phyloP scores from a whole-genome alignment of 2,797 vertebrate genomes.

The Cyclura pinguis region DNA sequence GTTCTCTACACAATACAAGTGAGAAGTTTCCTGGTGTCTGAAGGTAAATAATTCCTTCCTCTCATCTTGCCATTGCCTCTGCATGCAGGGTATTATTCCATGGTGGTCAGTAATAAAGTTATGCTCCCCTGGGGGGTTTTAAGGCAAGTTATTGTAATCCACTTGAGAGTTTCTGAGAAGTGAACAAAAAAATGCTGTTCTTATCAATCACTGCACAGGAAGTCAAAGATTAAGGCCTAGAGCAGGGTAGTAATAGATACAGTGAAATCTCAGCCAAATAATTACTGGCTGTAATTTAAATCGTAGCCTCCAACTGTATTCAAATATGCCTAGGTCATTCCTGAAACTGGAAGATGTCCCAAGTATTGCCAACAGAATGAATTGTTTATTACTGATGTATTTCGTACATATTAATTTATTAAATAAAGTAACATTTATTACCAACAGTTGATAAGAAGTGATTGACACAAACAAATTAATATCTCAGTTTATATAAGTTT shows the following conservation, averaged over 20 bases:
- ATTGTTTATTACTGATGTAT: conserved; percentile 1
- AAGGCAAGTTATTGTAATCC: conserved; percentile 50
- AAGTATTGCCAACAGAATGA: neutral
- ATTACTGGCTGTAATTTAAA: neutral
- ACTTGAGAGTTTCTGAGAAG: conserved; percentile 42
- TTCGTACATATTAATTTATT: neutral
- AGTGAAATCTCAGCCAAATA: conserved; percentile 16
- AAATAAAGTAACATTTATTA: neutral
- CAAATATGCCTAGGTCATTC: neutral
- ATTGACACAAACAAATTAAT: neutral
- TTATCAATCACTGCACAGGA: conserved; percentile 41
- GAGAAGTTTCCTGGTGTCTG: conserved; percentile 42
- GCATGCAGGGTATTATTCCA: conserved; percentile 43
- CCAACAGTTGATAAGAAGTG: neutral
- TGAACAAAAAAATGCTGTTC: conserved; percentile 40
- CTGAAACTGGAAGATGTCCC: neutral
- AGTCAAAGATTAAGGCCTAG: conserved; percentile 21
- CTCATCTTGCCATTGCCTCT: conserved; percentile 54
- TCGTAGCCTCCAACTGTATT: neutral
- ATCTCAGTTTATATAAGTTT: neutral
- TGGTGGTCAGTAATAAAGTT: conserved; percentile 50
- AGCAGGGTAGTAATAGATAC: neutral
- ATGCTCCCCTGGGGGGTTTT: conserved; percentile 27
- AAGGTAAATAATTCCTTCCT: neutral
- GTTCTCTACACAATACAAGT: conserved; percentile 9